Evolutionary conservation across 2,113 vertebrate species (phyloP).

Genomic region (Syngnathus scovelli): DNA sequence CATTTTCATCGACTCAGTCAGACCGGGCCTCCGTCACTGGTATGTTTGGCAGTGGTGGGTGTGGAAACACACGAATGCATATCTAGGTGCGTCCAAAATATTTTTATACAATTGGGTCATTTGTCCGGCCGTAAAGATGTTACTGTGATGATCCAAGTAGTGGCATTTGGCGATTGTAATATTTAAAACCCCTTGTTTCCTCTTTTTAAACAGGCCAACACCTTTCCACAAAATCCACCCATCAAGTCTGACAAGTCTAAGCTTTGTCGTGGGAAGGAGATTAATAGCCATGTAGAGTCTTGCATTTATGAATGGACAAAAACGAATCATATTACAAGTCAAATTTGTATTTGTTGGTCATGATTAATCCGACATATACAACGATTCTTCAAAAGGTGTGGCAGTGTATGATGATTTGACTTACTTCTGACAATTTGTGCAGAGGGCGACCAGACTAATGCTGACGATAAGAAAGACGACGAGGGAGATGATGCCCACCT

Average conservation of each 20-base stretch:
- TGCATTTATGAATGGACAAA: background rate
- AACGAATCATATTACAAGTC: background rate
- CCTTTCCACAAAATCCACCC: slow-evolving; percentile 32
- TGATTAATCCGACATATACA: background rate
- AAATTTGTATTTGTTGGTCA: background rate
- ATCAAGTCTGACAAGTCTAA: slow-evolving; percentile 44
- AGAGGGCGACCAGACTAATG: slow-evolving; percentile 47
- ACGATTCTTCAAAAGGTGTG: too few relatives aligned
- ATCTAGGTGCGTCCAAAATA: background rate
- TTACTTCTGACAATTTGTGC: slow-evolving; percentile 51
- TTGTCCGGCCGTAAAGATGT: background rate
- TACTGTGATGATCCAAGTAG: background rate
- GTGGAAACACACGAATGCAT: background rate
- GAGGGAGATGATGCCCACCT: slow-evolving; percentile 50
- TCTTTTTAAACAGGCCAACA: slow-evolving; percentile 28
- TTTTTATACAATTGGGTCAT: background rate
- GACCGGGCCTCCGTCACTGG: slow-evolving; percentile 12
- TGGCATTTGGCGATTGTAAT: background rate
- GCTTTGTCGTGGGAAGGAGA: background rate
- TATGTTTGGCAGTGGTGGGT: slow-evolving; percentile 25
- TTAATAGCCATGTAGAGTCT: slow-evolving; percentile 8
- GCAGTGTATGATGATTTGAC: background rate
- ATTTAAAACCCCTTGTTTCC: background rate
- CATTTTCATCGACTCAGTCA: background rate
- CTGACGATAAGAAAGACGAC: slow-evolving; percentile 53